A percentile compares a stretch with the other conserved stretches of the same genome.
Evolutionary conservation across 2,888 invertebrate species (phyloP).

Genomic region (Sialis fuliginosa): DNA sequence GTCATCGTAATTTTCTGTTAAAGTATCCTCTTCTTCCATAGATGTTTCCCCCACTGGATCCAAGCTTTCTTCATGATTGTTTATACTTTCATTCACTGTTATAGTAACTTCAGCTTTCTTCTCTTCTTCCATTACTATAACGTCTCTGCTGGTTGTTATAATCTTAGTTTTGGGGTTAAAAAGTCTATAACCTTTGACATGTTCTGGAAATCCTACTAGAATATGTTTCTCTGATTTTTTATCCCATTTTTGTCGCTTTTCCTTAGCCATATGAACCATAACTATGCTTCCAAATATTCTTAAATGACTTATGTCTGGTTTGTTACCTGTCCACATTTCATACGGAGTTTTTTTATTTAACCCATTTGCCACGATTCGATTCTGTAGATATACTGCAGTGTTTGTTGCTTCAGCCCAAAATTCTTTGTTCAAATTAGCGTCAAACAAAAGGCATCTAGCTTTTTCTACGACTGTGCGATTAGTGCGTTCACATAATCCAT

Average conservation of each 20-base stretch:
- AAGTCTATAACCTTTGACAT: constrained; percentile 6
- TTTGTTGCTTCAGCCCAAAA: no score
- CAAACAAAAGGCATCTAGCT: no score
- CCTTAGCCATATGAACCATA: constrained; percentile 7
- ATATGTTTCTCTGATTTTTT: constrained; percentile 6
- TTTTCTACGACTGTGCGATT: constrained; percentile 19
- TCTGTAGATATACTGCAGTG: no score
- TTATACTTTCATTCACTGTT: background rate
- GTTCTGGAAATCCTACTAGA: constrained; percentile 4
- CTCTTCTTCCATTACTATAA: constrained; percentile 4
- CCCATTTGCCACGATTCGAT: no score
- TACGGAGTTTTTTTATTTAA: constrained; percentile 4
- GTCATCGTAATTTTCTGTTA: background rate
- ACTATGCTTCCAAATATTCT: constrained; percentile 8
- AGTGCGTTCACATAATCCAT: constrained; percentile 18
- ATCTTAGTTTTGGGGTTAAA: constrained; percentile 3
- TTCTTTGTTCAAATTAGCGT: no score
- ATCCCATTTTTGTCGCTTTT: constrained; percentile 8
- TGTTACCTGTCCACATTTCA: constrained; percentile 8
- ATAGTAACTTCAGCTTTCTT: background rate
- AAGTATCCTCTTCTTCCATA: background rate
- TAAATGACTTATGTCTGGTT: constrained; percentile 13
- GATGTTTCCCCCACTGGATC: constrained; percentile 5
- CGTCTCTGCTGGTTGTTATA: constrained; percentile 5
- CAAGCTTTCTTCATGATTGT: background rate